These are phyloP conservation scores for Sicus ferrugineus DNA, from an alignment of 2,888 invertebrate genomes.

Conservation along the genomic window DNA sequence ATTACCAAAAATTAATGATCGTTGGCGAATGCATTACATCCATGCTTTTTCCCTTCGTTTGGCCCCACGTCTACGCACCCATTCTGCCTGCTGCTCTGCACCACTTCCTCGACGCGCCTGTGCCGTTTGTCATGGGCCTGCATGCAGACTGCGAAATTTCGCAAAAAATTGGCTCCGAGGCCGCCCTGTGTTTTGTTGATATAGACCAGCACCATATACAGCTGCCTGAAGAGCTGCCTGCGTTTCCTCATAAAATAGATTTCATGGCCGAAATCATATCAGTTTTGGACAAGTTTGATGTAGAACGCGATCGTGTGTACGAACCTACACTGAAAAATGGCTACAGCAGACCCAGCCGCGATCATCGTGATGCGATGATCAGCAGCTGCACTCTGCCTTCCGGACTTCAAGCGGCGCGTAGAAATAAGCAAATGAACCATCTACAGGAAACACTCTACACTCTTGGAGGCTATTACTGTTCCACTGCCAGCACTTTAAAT, in stretches of 20 bases:
- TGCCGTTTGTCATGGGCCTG: constrained; percentile 98
- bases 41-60: constrained; percentile 91
- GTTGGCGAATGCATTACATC: constrained; percentile 93
- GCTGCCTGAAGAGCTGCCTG: constrained; percentile 93
- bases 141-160: constrained; percentile 71
- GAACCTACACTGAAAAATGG: constrained; percentile 58
- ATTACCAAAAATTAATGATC: constrained; percentile 94
- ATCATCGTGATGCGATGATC: constrained; percentile 73
- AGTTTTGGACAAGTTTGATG: constrained; percentile 76
- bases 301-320: constrained; percentile 62
- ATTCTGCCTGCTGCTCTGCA: constrained; percentile 93
- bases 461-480: constrained; percentile 43
- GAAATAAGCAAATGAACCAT: constrained; percentile 66
- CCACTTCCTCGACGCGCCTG: constrained; percentile 98
- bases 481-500: constrained; percentile 61
- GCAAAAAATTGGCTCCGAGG: constrained; percentile 78
- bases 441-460: constrained; percentile 78
- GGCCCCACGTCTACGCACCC: constrained; percentile 99
- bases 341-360: constrained; percentile 45
- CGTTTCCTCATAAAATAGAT: constrained; percentile 88
- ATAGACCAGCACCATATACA: constrained; percentile 93
- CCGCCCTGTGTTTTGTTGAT: constrained; percentile 93
- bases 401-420: constrained; percentile 60
- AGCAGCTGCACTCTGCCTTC: constrained; percentile 81
- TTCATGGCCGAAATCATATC: constrained; percentile 86